Evolutionary conservation across 2,888 invertebrate species (phyloP), one percentile per base, ranked within the genome.

Genomic region (Lithosia quadra): DNA sequence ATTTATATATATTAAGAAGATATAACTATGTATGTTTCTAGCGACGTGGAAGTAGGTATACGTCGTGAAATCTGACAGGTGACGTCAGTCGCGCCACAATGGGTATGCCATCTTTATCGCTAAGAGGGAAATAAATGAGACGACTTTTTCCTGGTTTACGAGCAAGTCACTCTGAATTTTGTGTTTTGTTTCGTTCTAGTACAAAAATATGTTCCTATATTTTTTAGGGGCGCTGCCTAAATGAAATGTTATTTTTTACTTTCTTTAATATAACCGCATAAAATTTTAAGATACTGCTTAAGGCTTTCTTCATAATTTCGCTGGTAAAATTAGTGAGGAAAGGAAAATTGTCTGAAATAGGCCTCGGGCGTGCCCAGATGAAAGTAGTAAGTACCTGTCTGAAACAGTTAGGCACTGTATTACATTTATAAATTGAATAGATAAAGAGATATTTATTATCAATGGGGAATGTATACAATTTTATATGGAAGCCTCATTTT

Each of bases 121-220:
- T 86, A 86, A 89, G 84, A 89, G 88, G 86, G 78, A 91, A 92
- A 93, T 92, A 91, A 92, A 92, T 90, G 89, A 88, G 86, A 88
- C 83, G 86, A 89, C 86, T 89, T 92, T 91, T 91, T 90, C 85
- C 86, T 88, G 81, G 81, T 89, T 87, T 86, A 86, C 84, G 85
- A 86, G 81, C 80, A 77, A 88, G 86, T 86, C 86, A 83, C 83
- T 84, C 84, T 79, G 82, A 87, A 85, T 86, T 85, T 83, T 80
- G 79, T 86, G 83, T 87, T 88, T 85, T 84, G 84, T 86, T 88
- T 85, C 81, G 80, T 82, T 85, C 78, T 74, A 75, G 78, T 76
- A 82, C 82, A 87, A 39, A 82, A 83, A 77, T 74, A 81, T 78
- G 72, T 73, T 65, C 72, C 73, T 77, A 77, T 75, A 74, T 79